These are phyloP conservation scores for Phataginus tetradactyla DNA, from an alignment of 2,797 vertebrate genomes.

Conservation along the genomic window DNA sequence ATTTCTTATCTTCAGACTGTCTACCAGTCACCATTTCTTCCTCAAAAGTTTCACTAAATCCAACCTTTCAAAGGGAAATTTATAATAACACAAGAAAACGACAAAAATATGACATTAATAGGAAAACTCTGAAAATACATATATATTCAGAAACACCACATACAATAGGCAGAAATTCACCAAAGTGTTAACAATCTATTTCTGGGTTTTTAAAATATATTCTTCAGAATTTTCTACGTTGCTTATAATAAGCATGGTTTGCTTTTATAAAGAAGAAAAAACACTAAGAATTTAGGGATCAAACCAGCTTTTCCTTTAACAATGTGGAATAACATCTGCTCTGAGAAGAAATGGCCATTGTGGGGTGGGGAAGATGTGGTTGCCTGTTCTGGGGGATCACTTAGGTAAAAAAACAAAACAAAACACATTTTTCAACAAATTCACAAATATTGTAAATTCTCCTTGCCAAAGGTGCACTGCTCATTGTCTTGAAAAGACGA, in stretches of 20 bases:
- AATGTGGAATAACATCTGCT: neutral
- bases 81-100: conserved; percentile 36
- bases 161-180: neutral
- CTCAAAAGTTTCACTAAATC: neutral
- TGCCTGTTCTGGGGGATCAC: neutral
- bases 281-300: neutral
- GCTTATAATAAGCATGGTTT: neutral
- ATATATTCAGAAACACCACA: neutral
- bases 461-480: neutral
- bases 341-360: neutral
- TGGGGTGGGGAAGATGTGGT: neutral
- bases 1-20: neutral
- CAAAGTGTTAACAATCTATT: neutral
- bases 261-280: conserved; percentile 1
- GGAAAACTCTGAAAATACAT: neutral
- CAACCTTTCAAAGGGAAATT: neutral
- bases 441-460: neutral
- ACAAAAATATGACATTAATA: neutral
- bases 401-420: neutral
- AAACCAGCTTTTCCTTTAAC: neutral
- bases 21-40: neutral
- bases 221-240: conserved; percentile 10
- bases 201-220: neutral
- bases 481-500: neutral
- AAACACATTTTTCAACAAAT: neutral